phyloP scores from a whole-genome alignment of 2,888 invertebrate species.

The Chorisops tibialis region DNA sequence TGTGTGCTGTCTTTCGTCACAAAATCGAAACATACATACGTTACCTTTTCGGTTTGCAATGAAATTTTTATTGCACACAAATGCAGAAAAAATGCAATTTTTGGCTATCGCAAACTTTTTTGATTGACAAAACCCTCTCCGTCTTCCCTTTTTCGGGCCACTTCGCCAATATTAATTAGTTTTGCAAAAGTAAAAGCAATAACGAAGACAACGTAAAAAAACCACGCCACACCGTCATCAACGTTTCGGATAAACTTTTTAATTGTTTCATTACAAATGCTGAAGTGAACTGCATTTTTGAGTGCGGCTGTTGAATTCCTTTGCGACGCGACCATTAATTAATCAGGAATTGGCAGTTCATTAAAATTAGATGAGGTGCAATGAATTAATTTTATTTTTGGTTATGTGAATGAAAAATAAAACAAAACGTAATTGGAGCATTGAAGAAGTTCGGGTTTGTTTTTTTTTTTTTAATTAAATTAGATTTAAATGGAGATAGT shows the following conservation, averaged over 20 bases:
- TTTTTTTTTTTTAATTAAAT: too few relatives aligned
- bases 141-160: too few relatives aligned
- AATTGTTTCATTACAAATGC: conserved; percentile 26
- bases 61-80: background rate
- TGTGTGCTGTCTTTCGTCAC: conserved; percentile 12
- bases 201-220: background rate
- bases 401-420: too few relatives aligned
- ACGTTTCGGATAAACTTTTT: conserved; percentile 8
- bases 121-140: conserved; percentile 13
- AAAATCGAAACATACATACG: background rate
- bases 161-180: conserved; percentile 24
- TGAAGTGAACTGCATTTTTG: conserved; percentile 25
- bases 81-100: conserved; percentile 17
- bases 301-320: conserved; percentile 23
- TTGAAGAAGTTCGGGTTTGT: too few relatives aligned
- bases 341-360: conserved; percentile 26
- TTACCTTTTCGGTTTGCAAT: conserved; percentile 4
- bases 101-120: conserved; percentile 18
- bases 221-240: background rate
- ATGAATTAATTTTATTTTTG: conserved; percentile 9
- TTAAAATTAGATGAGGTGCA: conserved; percentile 25
- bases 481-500: too few relatives aligned
- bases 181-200: too few relatives aligned
- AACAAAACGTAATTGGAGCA: too few relatives aligned
- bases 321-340: conserved; percentile 22